Evolutionary conservation across 1,140 invertebrate species (phyloP).

Genomic region (Tenebrio molitor): DNA sequence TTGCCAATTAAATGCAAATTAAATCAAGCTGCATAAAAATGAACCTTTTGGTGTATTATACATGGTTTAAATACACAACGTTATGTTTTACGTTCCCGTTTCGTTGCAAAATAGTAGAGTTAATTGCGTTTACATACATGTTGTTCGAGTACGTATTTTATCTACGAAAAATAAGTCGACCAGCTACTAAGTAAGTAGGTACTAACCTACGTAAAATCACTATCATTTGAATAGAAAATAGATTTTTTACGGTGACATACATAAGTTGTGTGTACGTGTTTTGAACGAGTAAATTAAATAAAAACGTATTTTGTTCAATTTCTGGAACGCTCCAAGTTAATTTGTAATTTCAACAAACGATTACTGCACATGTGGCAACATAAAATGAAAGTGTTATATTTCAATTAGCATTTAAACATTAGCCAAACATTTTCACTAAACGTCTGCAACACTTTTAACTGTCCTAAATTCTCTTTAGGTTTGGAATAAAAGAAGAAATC

Average conservation of each 20-base stretch:
- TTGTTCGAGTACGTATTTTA: conserved; percentile 18
- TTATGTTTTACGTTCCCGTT: conserved; percentile 15
- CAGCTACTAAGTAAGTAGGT: conserved; percentile 15
- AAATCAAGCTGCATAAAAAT: conserved; percentile 14
- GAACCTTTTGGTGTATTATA: no score
- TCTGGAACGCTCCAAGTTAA: conserved; percentile 37
- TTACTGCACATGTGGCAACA: conserved; percentile 46
- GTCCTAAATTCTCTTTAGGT: conserved; percentile 10
- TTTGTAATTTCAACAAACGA: conserved; percentile 43
- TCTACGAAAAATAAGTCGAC: conserved; percentile 9
- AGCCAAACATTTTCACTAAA: conserved; percentile 40
- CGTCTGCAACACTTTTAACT: conserved; percentile 25
- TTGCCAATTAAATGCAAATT: conserved; percentile 13
- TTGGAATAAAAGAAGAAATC: background rate
- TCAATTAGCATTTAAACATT: conserved; percentile 47
- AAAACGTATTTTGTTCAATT: conserved; percentile 18
- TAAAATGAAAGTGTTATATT: conserved; percentile 50
- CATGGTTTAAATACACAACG: background rate
- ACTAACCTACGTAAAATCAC: conserved; percentile 33
- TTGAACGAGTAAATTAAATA: background rate
- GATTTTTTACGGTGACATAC: conserved; percentile 13
- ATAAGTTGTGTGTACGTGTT: background rate
- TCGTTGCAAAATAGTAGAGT: conserved; percentile 16
- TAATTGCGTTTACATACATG: conserved; percentile 29
- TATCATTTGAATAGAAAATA: conserved; percentile 22